Percentiles rank a stretch among this genome's conserved stretches.
These are phyloP conservation scores for Halcyon leucocephala DNA, from an alignment of 2,797 vertebrate genomes.

Conservation along the genomic window DNA sequence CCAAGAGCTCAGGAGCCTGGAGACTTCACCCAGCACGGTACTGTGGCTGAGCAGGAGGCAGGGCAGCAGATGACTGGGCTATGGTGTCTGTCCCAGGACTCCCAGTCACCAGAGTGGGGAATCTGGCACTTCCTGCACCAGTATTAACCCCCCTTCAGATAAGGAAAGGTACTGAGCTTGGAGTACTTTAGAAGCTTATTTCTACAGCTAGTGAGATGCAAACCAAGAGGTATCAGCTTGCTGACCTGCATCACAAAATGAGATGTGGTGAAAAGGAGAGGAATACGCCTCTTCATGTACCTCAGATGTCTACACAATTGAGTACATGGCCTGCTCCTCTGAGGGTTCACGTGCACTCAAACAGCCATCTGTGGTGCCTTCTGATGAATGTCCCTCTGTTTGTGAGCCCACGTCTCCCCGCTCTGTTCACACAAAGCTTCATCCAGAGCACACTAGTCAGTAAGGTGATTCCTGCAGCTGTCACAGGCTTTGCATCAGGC, in stretches of 20 bases:
- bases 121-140: background rate
- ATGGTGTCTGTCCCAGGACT: background rate
- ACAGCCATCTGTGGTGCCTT: background rate
- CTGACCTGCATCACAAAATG: background rate
- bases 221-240: background rate
- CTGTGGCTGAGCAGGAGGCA: background rate
- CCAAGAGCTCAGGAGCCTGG: background rate
- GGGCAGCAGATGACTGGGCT: background rate
- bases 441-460: background rate
- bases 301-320: background rate
- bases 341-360: fast-evolving
- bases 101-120: background rate
- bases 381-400: fast-evolving
- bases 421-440: background rate
- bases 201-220: background rate
- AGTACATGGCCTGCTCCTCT: background rate
- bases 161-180: background rate
- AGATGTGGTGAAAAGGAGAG: background rate
- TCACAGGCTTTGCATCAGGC: background rate
- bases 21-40: background rate
- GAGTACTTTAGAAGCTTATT: background rate
- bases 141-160: background rate
- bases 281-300: background rate
- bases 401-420: background rate
- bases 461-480: background rate